Conservation (phyloP, 1,140 invertebrate genomes). For the Luehdorfia chinensis region DNA sequence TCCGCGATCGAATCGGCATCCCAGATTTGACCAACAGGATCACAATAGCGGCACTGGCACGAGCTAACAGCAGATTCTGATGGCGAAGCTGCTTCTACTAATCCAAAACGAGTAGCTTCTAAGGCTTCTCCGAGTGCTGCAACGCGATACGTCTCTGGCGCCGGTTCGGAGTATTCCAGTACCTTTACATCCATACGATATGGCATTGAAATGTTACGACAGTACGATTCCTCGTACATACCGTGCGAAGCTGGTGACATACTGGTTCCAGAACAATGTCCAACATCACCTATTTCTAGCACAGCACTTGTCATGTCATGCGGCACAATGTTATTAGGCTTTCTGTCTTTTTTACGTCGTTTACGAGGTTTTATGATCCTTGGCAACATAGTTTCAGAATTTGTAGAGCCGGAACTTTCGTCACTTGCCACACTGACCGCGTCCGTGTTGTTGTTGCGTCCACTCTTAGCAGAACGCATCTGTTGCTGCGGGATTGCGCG, state of each 20-base stretch:
- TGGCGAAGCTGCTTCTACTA: slow-evolving; percentile 64
- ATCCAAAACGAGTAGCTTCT: slow-evolving; percentile 62
- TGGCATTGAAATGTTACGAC: slow-evolving; percentile 57
- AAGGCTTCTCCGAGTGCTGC: slow-evolving; percentile 68
- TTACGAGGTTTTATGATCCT: slow-evolving; percentile 93
- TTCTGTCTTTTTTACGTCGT: slow-evolving; percentile 91
- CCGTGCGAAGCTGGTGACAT: slow-evolving; percentile 44
- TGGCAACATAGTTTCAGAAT: slow-evolving; percentile 88
- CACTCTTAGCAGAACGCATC: slow-evolving; percentile 46
- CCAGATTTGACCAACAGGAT: slow-evolving; percentile 87
- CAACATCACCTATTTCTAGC: slow-evolving; percentile 53
- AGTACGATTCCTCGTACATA: slow-evolving; percentile 66
- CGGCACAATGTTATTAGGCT: slow-evolving; percentile 77
- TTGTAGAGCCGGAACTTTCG: slow-evolving; percentile 83
- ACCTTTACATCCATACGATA: slow-evolving; percentile 66
- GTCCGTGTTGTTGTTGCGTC: slow-evolving; percentile 78
- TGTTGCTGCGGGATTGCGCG: slow-evolving; percentile 60
- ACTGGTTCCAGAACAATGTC: slow-evolving; percentile 55
- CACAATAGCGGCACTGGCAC: slow-evolving; percentile 89
- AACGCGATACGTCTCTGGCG: slow-evolving; percentile 59
- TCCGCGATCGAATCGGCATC: slow-evolving; percentile 79
- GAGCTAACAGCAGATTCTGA: slow-evolving; percentile 73
- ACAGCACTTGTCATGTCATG: slow-evolving; percentile 55
- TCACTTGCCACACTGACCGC: slow-evolving; percentile 85
- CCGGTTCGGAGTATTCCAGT: slow-evolving; percentile 58